Evolutionary conservation across 2,888 invertebrate genomes (phyloP).

Genomic region (Antheraea assamensis): DNA sequence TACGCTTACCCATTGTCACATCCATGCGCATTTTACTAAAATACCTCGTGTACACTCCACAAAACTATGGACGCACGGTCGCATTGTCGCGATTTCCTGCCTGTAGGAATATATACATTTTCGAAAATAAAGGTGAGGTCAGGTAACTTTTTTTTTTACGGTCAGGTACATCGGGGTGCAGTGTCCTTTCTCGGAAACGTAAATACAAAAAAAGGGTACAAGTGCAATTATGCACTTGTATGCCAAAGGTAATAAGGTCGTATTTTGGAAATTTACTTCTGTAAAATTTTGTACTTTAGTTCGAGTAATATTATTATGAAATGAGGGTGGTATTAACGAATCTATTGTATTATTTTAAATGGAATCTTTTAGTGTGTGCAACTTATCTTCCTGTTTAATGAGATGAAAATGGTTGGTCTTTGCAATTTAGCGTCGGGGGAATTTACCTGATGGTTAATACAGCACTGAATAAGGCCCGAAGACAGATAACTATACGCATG

Average conservation of each 20-base stretch:
- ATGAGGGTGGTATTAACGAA: conserved; percentile 7
- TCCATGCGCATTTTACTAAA: conserved; percentile 27
- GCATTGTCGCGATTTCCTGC: conserved; percentile 74
- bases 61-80: conserved; percentile 10
- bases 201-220: conserved; percentile 42
- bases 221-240: conserved; percentile 37
- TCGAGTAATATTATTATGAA: conserved; percentile 4
- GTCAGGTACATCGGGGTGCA: conserved; percentile 38
- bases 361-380: not conserved
- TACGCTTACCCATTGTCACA: conserved; percentile 26
- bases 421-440: not conserved
- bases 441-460: not conserved
- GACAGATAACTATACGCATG: not conserved
- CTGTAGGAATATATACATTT: conserved; percentile 40
- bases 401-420: not conserved
- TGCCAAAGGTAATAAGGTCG: conserved; percentile 38
- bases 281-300: conserved; percentile 8
- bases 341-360: not conserved
- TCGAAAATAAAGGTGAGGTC: conserved; percentile 53
- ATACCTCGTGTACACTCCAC: conserved; percentile 5
- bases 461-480: not conserved
- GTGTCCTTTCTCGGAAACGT: conserved; percentile 55
- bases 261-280: conserved; percentile 24
- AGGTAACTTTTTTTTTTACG: conserved; percentile 60
- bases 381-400: not conserved